These are phyloP conservation scores for Mythimna pallens DNA, from an alignment of 2,888 invertebrate genomes.

Conservation along the genomic window DNA sequence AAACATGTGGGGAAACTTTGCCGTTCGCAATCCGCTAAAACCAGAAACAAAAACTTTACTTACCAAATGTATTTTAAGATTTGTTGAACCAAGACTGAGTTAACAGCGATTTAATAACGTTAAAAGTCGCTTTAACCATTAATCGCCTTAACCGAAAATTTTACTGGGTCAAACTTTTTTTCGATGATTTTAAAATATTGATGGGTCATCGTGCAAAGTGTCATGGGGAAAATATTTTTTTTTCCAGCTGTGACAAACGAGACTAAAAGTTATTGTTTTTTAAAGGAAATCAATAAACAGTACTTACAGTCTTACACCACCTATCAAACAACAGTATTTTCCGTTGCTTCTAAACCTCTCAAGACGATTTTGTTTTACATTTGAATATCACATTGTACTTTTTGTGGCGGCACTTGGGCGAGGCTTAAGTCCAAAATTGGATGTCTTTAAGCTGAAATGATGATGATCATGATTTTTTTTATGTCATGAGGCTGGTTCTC, in stretches of 20 bases:
- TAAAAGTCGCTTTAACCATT: constrained; percentile 34
- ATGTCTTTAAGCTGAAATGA: too few relatives aligned
- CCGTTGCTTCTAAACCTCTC: too few relatives aligned
- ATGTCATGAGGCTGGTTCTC: too few relatives aligned
- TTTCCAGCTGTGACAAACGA: background rate
- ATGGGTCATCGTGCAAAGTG: constrained; percentile 27
- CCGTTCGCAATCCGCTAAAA: constrained; percentile 64
- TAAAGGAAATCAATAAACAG: constrained; percentile 21
- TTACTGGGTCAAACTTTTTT: constrained; percentile 28
- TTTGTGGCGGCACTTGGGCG: too few relatives aligned
- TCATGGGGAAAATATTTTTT: too few relatives aligned
- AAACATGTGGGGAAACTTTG: constrained; percentile 60
- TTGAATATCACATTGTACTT: too few relatives aligned
- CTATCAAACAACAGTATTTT: background rate
- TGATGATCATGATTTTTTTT: too few relatives aligned
- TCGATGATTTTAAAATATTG: constrained; percentile 1
- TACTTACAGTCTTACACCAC: background rate
- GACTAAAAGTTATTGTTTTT: constrained; percentile 25
- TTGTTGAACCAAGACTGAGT: constrained; percentile 59
- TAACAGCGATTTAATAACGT: constrained; percentile 69
- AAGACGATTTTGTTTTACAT: too few relatives aligned
- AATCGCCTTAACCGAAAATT: constrained; percentile 2
- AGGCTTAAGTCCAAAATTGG: too few relatives aligned
- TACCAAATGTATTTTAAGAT: constrained; percentile 66
- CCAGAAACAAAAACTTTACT: constrained; percentile 59